Evolutionary conservation across 1,140 invertebrate genomes (phyloP).

Genomic region (Semibalanus balanoides): DNA sequence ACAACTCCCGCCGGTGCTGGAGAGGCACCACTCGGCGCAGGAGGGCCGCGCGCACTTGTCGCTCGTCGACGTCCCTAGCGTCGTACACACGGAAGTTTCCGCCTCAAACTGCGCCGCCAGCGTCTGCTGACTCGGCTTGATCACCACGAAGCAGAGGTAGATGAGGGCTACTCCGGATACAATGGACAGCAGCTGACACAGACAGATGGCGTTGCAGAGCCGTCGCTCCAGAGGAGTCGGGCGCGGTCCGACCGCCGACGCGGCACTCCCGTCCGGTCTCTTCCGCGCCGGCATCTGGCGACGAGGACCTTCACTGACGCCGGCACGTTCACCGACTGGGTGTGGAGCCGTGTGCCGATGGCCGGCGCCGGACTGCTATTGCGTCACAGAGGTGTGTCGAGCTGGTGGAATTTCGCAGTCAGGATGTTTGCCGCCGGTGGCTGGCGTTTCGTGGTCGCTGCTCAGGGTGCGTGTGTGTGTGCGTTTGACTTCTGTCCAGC

Average conservation of each 20-base stretch:
- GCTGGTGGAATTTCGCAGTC: no score
- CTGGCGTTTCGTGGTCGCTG: no score
- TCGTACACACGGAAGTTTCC: slow-evolving; percentile 75
- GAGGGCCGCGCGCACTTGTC: slow-evolving; percentile 48
- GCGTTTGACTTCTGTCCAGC: no score
- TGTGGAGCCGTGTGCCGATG: no score
- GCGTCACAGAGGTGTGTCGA: no score
- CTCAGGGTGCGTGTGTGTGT: no score
- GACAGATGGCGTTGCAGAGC: slow-evolving; percentile 78
- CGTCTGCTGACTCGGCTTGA: slow-evolving; percentile 73
- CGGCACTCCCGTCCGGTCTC: not conserved
- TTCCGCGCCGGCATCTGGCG: not conserved
- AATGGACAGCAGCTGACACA: slow-evolving; percentile 71
- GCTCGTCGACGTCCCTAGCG: slow-evolving; percentile 29
- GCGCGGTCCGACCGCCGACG: not conserved
- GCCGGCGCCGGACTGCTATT: not conserved
- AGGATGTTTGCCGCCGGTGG: no score
- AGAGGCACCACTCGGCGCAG: slow-evolving; percentile 81
- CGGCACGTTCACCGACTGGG: no score
- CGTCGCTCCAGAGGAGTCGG: slow-evolving; percentile 40
- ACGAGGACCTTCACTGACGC: no score
- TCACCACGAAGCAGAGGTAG: slow-evolving; percentile 69
- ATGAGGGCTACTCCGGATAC: slow-evolving; percentile 72
- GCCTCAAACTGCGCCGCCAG: slow-evolving; percentile 65
- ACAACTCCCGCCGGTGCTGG: slow-evolving; percentile 66